Evolutionary conservation across 1,140 invertebrate genomes (phyloP), one percentile per base, ranked within the genome.

Genomic region (Megalonaias nervosa): DNA sequence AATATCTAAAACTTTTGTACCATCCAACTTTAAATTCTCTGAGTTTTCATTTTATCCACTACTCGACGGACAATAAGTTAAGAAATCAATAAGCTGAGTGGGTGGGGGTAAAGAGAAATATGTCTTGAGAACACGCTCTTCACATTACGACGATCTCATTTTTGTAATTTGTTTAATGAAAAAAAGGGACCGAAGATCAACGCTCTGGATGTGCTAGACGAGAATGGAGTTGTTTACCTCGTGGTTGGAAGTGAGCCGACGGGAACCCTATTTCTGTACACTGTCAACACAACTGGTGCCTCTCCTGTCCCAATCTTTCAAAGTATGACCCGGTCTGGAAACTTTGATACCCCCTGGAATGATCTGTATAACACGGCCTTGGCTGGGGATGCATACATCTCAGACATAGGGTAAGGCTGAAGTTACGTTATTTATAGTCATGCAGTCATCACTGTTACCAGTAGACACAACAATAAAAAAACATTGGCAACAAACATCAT

Each of bases 191-290:
- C 70, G 11, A 31, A 68, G n/a, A 70, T 78, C 11, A 67, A 71
- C 16, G 71, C 71, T 16, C 17, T 78, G 58, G 76, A 78, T 59
- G 48, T 78, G 14, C 66, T 66, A 15, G 66, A 73, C 1, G 76
- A 78, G 5, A 78, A 78, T 60, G 76, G 76, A 5, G 73, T 65
- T 2, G 21, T 69, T 17, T 68, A 68, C 23, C 64, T 78, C 16
- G 71, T 78, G 12, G 71, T 57, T 12, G 76, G 76, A n/a, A 78
- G 66, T 21, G 73, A 59, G 64, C 48, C 60, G 19, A 78, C 76
- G 14, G 76, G 76, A 2, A 73, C 76, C 17, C 57, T 78, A 1
- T 73, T 69, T 31, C 21, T 69, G 14, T 78, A 78, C 71, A 62
- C 61, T 14, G 76, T 78, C 16, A 60, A 78, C 71, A 67, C 69